Percentiles rank a stretch among this genome's conserved stretches.
phyloP scores from a whole-genome alignment of 1,140 invertebrate species.

The Bombus waltoni region DNA sequence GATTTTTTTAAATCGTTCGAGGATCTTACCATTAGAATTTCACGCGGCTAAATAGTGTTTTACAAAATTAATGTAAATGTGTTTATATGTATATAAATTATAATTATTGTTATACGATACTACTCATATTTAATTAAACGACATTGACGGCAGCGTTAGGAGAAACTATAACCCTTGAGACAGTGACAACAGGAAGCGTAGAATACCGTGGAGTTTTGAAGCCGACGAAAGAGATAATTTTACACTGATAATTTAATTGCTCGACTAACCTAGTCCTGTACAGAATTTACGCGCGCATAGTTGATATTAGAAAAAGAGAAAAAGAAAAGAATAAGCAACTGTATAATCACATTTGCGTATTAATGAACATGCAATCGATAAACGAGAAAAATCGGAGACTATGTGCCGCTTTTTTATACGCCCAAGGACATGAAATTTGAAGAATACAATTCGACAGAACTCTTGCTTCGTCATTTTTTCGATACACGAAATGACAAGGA shows the following conservation, averaged over 20 bases:
- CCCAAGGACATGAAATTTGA: slow-evolving; percentile 13
- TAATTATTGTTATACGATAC: slow-evolving; percentile 76
- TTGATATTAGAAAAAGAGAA: slow-evolving; percentile 61
- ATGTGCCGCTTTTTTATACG: slow-evolving; percentile 59
- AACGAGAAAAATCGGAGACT: slow-evolving; percentile 32
- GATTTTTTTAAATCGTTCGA: not conserved
- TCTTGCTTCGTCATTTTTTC: slow-evolving; percentile 13
- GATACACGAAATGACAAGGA: not conserved
- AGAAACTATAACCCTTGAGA: slow-evolving; percentile 28
- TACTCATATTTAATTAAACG: slow-evolving; percentile 74
- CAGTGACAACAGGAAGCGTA: slow-evolving; percentile 32
- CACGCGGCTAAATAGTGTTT: slow-evolving; percentile 57
- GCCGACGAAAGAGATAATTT: slow-evolving; percentile 28
- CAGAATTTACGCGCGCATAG: slow-evolving; percentile 76
- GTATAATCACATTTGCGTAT: slow-evolving; percentile 35
- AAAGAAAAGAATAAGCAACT: slow-evolving; percentile 1
- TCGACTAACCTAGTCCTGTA: slow-evolving; percentile 82
- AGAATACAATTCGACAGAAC: slow-evolving; percentile 1
- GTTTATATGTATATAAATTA: slow-evolving; percentile 82
- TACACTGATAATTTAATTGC: slow-evolving; percentile 70
- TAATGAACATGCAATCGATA: slow-evolving; percentile 21
- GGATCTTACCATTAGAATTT: slow-evolving; percentile 14
- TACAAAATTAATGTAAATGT: slow-evolving; percentile 78
- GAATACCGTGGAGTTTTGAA: slow-evolving; percentile 34
- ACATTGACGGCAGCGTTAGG: slow-evolving; percentile 33